Conservation (phyloP, 2,797 vertebrate species). For the Phyllotis vaccarum region DNA sequence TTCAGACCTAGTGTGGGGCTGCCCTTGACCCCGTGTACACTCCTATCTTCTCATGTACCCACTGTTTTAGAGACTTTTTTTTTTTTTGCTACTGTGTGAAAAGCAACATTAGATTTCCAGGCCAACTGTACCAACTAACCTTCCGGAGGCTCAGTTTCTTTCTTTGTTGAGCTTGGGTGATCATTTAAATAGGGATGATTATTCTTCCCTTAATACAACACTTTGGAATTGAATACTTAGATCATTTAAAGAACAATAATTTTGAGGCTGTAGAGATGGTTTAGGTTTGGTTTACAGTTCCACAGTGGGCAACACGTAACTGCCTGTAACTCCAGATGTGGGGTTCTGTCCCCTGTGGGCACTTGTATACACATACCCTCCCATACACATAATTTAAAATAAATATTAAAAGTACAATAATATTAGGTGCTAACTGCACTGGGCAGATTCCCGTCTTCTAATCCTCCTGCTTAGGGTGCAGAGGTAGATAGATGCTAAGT, state of each 20-base stretch:
- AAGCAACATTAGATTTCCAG: neutral
- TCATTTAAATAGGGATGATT: neutral
- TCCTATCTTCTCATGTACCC: neutral
- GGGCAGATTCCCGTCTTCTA: neutral
- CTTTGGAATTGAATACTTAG: neutral
- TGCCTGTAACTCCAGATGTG: neutral
- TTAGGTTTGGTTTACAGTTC: neutral
- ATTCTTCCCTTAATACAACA: neutral
- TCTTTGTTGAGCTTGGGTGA: neutral
- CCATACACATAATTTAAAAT: neutral
- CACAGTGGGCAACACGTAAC: neutral
- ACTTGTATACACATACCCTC: neutral
- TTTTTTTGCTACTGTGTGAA: neutral
- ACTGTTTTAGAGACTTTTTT: neutral
- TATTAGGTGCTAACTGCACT: too few species aligned
- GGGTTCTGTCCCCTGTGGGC: neutral
- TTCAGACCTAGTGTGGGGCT: neutral
- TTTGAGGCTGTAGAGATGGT: neutral
- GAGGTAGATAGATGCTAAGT: neutral
- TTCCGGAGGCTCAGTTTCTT: neutral
- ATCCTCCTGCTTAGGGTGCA: neutral
- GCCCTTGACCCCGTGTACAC: rapidly evolving
- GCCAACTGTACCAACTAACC: neutral
- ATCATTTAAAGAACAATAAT: neutral
- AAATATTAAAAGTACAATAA: neutral